These are phyloP conservation scores for Beris chalybata DNA, from an alignment of 2,888 invertebrate genomes.

Conservation along the genomic window DNA sequence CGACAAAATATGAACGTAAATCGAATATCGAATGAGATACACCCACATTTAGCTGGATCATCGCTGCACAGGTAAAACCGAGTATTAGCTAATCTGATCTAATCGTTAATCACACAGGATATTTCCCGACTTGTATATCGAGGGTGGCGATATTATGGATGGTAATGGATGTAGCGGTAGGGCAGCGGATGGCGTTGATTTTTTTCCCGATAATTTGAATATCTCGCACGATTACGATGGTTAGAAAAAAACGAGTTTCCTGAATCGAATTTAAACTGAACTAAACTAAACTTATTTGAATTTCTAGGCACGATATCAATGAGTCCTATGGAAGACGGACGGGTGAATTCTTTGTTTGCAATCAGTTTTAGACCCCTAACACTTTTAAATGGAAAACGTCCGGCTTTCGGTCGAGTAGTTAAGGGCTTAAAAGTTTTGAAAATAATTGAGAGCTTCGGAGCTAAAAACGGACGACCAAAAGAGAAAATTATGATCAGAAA, in stretches of 20 bases:
- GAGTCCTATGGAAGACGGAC: slow-evolving; percentile 38
- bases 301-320: slow-evolving; percentile 36
- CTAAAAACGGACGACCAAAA: slow-evolving; percentile 47
- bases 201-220: slow-evolving; percentile 32
- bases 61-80: slow-evolving; percentile 32
- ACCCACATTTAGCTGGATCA: slow-evolving; percentile 26
- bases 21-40: not conserved
- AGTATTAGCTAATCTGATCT: not conserved
- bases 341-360: slow-evolving; percentile 45
- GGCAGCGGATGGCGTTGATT: slow-evolving; percentile 24
- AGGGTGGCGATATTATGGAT: slow-evolving; percentile 31
- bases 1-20: not conserved
- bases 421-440: slow-evolving; percentile 45
- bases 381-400: slow-evolving; percentile 44
- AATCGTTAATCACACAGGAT: slow-evolving; percentile 21
- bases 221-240: slow-evolving; percentile 33
- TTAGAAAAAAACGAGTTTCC: not conserved
- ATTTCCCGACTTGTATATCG: slow-evolving; percentile 33
- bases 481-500: slow-evolving; percentile 43
- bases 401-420: slow-evolving; percentile 48
- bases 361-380: slow-evolving; percentile 49
- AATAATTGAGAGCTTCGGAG: slow-evolving; percentile 46
- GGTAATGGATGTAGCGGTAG: slow-evolving; percentile 30
- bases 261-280: not conserved
- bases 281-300: not conserved